Evolutionary conservation across 2,113 vertebrate genomes (phyloP), one percentile per base, ranked within the genome.

Genomic region (Nyctibius bracteatus): DNA sequence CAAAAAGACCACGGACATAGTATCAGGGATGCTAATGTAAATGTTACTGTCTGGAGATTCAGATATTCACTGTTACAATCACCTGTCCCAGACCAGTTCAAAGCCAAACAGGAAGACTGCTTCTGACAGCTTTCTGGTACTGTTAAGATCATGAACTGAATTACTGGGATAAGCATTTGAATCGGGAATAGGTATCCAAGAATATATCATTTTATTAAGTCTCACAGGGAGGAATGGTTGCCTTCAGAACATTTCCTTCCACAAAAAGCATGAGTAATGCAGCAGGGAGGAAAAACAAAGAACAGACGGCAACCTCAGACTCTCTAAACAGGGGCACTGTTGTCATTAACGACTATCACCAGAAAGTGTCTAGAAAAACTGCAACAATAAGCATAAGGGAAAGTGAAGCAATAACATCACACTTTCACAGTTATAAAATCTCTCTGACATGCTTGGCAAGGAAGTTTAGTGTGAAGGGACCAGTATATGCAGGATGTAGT

Each of bases 381-480:
- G 90, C 85, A 93, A 88, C 67, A 92, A 91, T 97, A 96, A 94
- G 91, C 91, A 92, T 85, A 86, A 89, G 57, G 78, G 79, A 88
- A 84, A 43, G 46, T 51, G 61, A 95, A 92, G 82, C 68, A 95
- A 37, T 66, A 91, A 73, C 24, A 77, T 63, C 86, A 77, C 51
- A 78, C 75, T 72, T 88, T 94, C 92, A 93, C 93, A 96, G 95
- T 79, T 96, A 73, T 22, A 94, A 97, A 96, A 92, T 95, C 92
- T 88, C 90, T 91, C 84, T 95, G 91, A 92, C 91, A 92, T 84
- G 89, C 90, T 83, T 96, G 95, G 88, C 96, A 94, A 94, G 54
- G 85, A 70, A 75, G 47, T 73, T 77, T 31, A 75, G 84, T n/a
- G 93, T 61, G 94, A 95, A 96, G 65, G 81, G 73, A 78, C 49